Evolutionary conservation across 2,113 vertebrate species (phyloP), one percentile per base, ranked within the genome.

Genomic region (Sigmodon hispidus): DNA sequence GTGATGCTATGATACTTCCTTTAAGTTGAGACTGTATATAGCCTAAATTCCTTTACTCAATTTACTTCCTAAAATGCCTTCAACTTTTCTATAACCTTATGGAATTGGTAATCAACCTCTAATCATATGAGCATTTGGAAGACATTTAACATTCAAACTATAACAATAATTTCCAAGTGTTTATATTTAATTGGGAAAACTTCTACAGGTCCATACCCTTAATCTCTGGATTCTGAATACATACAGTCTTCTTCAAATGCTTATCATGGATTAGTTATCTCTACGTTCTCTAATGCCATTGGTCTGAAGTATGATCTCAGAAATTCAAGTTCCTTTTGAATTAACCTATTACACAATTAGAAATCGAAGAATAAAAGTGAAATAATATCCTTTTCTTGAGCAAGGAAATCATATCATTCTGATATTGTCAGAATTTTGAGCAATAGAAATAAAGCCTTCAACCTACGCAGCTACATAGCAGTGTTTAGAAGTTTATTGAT

Each of bases 371-470:
- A n/a, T 75, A 70, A 52, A 21, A 31, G 19, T 88, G 36, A 79
- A 72, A 17, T 79, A 81, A 69, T 80, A 70, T 8, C 31, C 13
- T 7, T 63, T 4, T 87, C 43, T 81, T 95, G 15, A 90, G 24
- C 61, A 43, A 52, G 7, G n/a, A 21, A 67, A 73, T n/a, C 4
- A 36, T 50, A 69, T 90, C 72, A 29, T 91, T 87, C 13, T 96
- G 63, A 93, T 94, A 63, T 45, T 90, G 26, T 90, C 55, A 69
- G 15, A 5, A 63, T 93, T 95, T 95, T 80, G 70, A 57, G 57
- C n/a, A 77, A 85, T 85, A 50, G 7, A 36, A 93, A 69, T 91
- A 90, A 93, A 96, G 86, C 29, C 26, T 76, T 63, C n/a, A 86
- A 61, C 12, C 4, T 89, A 86, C 79, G 67, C 40, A 79, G 45